These are phyloP conservation scores for Campoletis raptor DNA, from an alignment of 2,888 invertebrate genomes.

Conservation along the genomic window DNA sequence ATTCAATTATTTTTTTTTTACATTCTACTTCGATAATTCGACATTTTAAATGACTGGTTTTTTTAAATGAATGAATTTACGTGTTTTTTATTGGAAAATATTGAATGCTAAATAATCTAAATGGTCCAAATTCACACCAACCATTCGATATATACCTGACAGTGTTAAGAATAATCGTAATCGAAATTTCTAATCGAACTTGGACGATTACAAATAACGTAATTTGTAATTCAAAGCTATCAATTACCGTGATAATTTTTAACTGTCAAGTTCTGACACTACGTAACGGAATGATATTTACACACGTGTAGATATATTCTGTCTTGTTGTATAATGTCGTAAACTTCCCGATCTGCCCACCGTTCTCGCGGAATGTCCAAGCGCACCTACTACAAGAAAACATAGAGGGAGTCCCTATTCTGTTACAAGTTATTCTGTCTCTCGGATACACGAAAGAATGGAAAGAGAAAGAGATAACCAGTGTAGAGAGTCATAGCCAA, in stretches of 20 bases:
- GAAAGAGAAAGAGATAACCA: slow-evolving; percentile 5
- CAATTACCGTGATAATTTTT: slow-evolving; percentile 17
- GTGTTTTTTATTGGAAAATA: background rate
- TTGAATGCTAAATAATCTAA: background rate
- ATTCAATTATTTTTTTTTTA: background rate
- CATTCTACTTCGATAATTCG: background rate
- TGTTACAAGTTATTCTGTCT: slow-evolving; percentile 43
- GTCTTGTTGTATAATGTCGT: slow-evolving; percentile 64
- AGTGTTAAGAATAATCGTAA: slow-evolving; percentile 18
- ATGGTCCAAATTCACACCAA: slow-evolving; percentile 18
- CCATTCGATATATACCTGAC: background rate
- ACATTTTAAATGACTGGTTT: background rate
- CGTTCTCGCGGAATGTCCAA: slow-evolving; percentile 73
- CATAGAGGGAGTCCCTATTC: slow-evolving; percentile 59
- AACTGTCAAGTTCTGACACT: background rate
- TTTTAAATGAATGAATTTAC: background rate
- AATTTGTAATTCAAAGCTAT: slow-evolving; percentile 41
- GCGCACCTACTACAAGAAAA: slow-evolving; percentile 73
- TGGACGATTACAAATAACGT: slow-evolving; percentile 26
- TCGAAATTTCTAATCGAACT: slow-evolving; percentile 40
- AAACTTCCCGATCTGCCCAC: slow-evolving; percentile 75
- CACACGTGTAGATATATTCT: slow-evolving; percentile 17
- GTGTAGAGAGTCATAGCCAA: slow-evolving; percentile 62
- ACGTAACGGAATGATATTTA: slow-evolving; percentile 37
- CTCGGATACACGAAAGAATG: slow-evolving; percentile 29